phyloP scores from a whole-genome alignment of 2,113 vertebrate genomes.

The Pseudorasbora parva region DNA sequence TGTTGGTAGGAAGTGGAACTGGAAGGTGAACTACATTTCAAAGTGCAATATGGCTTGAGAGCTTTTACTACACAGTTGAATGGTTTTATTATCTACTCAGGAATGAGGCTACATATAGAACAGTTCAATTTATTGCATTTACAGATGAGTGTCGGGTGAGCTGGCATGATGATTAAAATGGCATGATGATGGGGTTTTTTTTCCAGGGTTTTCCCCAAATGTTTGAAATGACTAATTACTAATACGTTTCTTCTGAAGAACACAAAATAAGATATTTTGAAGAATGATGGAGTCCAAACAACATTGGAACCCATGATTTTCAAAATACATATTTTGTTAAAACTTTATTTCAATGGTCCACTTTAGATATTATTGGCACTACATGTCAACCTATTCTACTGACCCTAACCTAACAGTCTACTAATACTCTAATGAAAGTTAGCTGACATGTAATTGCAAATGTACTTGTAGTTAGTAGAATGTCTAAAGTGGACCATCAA shows the following conservation, averaged over 20 bases:
- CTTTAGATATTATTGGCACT: too few relatives aligned
- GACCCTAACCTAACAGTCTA: too few relatives aligned
- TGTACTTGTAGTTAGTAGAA: too few relatives aligned
- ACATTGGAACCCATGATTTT: neutral
- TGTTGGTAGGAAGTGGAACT: neutral
- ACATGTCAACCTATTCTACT: too few relatives aligned
- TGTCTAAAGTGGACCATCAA: too few relatives aligned
- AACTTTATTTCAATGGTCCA: too few relatives aligned
- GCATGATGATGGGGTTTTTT: neutral
- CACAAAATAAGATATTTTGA: neutral
- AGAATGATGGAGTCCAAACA: neutral
- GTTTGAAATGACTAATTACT: too few relatives aligned
- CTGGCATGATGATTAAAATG: neutral
- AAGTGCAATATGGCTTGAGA: constrained; percentile 24
- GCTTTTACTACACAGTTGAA: constrained; percentile 11
- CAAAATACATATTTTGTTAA: too few relatives aligned
- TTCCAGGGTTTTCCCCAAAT: too few relatives aligned
- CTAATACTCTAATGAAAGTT: too few relatives aligned
- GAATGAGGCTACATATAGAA: constrained; percentile 28
- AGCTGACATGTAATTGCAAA: too few relatives aligned
- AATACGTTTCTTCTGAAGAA: neutral
- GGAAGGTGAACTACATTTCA: neutral
- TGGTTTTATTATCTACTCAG: neutral
- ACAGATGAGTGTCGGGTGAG: neutral
- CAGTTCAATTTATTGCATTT: constrained; percentile 24